Conservation (phyloP, 2,797 vertebrate species). For the Hoplostethus atlanticus region DNA sequence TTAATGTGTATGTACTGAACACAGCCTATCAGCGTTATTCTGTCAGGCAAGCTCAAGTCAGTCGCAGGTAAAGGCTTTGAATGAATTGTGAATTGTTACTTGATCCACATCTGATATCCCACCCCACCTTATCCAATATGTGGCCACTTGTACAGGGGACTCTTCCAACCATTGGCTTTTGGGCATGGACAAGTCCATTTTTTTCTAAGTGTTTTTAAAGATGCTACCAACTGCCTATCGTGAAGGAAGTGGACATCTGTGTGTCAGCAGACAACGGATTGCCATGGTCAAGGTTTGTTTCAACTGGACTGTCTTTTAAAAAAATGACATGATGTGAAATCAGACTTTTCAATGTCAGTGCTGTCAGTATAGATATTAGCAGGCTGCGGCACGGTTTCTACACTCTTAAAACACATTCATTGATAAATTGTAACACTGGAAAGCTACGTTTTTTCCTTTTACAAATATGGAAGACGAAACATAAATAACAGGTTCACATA, state of each 20-base stretch:
- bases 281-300: conserved; percentile 16
- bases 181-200: conserved; percentile 39
- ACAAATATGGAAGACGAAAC: background rate
- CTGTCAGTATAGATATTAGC: conserved; percentile 5
- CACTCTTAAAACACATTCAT: conserved; percentile 12
- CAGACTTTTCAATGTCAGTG: conserved; percentile 10
- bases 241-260: conserved; percentile 34
- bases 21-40: background rate
- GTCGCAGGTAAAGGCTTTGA: conserved; percentile 39
- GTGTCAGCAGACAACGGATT: conserved; percentile 26
- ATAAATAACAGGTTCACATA: too few species aligned
- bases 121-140: background rate
- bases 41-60: conserved; percentile 19
- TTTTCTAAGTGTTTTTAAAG: conserved; percentile 72
- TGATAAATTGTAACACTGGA: background rate
- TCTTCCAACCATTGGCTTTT: conserved; percentile 11
- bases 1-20: background rate
- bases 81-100: conserved; percentile 31
- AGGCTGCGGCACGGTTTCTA: conserved; percentile 27
- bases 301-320: conserved; percentile 31
- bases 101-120: conserved; percentile 22
- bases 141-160: background rate
- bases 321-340: background rate
- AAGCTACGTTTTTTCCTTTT: background rate
- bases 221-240: conserved; percentile 72